Percentiles rank a stretch among this genome's conserved stretches.
phyloP scores from a whole-genome alignment of 2,113 vertebrate genomes.

The Puffinus mauretanicus region DNA sequence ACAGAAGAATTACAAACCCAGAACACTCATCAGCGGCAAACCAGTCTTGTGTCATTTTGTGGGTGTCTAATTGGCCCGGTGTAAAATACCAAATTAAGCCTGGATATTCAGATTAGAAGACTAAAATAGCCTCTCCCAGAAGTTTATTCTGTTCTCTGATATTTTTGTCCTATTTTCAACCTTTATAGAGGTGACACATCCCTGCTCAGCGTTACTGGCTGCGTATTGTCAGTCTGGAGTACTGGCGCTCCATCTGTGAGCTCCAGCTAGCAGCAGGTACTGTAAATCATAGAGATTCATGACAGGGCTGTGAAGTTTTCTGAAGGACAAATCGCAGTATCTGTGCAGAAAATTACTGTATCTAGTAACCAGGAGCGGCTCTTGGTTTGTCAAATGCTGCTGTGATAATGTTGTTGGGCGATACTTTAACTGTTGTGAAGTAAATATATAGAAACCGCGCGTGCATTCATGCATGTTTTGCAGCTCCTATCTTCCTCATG shows the following conservation, averaged over 20 bases:
- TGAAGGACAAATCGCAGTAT: constrained; percentile 52
- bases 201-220: constrained; percentile 41
- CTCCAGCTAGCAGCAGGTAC: constrained; percentile 67
- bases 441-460: background rate
- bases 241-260: constrained; percentile 66
- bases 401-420: background rate
- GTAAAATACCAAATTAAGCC: constrained; percentile 52
- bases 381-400: background rate
- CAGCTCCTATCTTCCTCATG: background rate
- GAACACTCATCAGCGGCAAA: background rate
- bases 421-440: background rate
- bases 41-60: constrained; percentile 24
- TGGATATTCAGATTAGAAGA: constrained; percentile 15
- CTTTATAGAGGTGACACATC: constrained; percentile 66
- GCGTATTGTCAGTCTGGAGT: constrained; percentile 63
- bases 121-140: constrained; percentile 45
- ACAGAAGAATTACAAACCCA: background rate
- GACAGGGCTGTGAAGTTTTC: constrained; percentile 57
- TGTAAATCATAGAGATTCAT: constrained; percentile 69
- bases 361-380: background rate
- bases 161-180: constrained; percentile 68
- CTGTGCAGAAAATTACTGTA: background rate
- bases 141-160: constrained; percentile 54
- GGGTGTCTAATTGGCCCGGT: constrained; percentile 10
- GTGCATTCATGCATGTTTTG: background rate